A percentile compares a stretch with the other conserved stretches of the same genome.
Conservation (phyloP, 2,888 invertebrate species). For the Yponomeuta plumbellus region DNA sequence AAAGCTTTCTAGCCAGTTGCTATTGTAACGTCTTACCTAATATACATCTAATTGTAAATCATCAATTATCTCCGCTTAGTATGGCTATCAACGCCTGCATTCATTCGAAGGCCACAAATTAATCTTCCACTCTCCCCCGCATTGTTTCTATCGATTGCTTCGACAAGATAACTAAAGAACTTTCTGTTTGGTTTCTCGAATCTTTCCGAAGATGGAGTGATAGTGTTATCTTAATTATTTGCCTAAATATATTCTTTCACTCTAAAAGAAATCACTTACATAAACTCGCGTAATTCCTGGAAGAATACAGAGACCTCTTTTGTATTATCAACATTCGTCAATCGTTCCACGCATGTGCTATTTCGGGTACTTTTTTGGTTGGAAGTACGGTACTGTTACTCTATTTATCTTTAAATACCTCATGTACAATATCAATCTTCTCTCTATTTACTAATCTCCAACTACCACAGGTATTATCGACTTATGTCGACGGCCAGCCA, state of each 20-base stretch:
- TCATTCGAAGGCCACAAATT: conserved; percentile 56
- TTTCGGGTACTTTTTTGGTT: no score
- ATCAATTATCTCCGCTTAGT: conserved; percentile 32
- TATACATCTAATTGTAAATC: conserved; percentile 38
- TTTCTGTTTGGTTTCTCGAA: not conserved
- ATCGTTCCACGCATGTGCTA: no score
- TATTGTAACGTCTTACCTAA: conserved; percentile 24
- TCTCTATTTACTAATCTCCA: not conserved
- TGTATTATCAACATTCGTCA: no score
- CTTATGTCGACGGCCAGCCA: not conserved
- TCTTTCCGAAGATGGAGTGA: not conserved
- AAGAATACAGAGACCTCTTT: no score
- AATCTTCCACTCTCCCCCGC: conserved; percentile 47
- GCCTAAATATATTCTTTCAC: not conserved
- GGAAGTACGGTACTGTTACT: no score
- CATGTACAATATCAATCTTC: no score
- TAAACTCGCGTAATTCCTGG: no score
- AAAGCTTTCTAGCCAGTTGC: not conserved
- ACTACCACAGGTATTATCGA: not conserved
- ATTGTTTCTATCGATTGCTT: conserved; percentile 13
- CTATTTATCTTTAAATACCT: no score
- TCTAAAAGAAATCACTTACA: no score
- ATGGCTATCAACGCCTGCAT: conserved; percentile 38
- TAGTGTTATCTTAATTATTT: not conserved
- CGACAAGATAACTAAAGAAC: conserved; percentile 8